phyloP scores from a whole-genome alignment of 2,797 vertebrate genomes.

The Sebastes oblongus region DNA sequence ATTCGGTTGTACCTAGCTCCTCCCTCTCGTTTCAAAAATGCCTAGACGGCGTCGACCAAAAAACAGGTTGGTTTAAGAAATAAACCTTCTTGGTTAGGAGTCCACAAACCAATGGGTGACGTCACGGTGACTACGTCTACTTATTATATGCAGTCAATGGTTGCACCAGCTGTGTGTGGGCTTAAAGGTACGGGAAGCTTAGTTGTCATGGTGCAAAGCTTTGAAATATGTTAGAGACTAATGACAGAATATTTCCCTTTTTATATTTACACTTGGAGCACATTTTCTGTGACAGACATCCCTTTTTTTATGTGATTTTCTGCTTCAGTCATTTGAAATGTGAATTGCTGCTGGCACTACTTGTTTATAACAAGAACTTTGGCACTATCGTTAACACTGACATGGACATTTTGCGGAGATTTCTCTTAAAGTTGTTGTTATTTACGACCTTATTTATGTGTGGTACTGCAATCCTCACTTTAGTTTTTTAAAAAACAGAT shows the following conservation, averaged over 20 bases:
- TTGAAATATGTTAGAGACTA: too few relatives aligned
- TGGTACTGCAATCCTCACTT: neutral
- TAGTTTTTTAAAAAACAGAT: neutral
- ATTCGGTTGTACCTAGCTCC: too few relatives aligned
- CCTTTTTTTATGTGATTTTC: neutral
- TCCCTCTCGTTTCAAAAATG: accelerated
- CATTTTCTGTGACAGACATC: neutral
- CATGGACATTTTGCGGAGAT: neutral
- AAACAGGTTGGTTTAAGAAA: too few relatives aligned
- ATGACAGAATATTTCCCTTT: neutral
- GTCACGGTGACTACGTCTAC: too few relatives aligned
- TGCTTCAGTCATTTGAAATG: neutral
- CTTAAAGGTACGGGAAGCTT: neutral
- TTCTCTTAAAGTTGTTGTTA: neutral
- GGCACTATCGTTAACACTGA: neutral
- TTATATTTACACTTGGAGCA: neutral
- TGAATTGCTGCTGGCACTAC: neutral
- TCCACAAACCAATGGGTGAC: too few relatives aligned
- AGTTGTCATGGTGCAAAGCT: too few relatives aligned
- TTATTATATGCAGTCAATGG: too few relatives aligned
- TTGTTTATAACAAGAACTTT: neutral
- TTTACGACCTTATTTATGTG: neutral
- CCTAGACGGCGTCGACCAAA: too few relatives aligned
- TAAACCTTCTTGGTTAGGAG: too few relatives aligned
- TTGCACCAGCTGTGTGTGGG: neutral